Base-by-base conservation (phyloP, 2,797 vertebrate species). In the Chrysocyon brachyurus region DNA sequence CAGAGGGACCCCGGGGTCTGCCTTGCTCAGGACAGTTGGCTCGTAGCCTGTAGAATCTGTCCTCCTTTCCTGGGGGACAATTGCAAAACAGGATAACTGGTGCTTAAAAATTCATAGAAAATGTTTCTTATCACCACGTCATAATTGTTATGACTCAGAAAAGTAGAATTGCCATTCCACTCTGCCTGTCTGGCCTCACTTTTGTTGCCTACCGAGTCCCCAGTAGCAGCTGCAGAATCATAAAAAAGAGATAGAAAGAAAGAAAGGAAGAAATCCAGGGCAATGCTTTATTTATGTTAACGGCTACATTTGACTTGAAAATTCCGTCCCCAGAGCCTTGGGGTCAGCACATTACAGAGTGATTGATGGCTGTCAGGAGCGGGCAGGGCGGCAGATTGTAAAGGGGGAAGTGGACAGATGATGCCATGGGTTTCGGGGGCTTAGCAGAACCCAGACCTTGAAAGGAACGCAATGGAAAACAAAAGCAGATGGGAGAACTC, bases 231-330 rank as follows among this genome's bases (percentile, higher is more conserved):
- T 98, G 98, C 56, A 11, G 96, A 98, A 96, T 98, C 19, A 49
- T 98, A 73, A 90, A 91, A 84, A 75, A 28, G 54, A 66, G 66
- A 57, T 26, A 21, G 63, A 46, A 10, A 46, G 59, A 54, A 17
- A 46, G 22, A 36, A 10, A 93, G 70, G 68, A 33, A 90, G 72
- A 86, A 66, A 85, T 83, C 97, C 97, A 84, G 95, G 98, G 97
- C 54, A 3, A 49, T 98, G 98, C 98, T 98, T 98, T 98, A 98
- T 99, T 99, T 98, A 98, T 99, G 98, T 98, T 98, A 98, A 98
- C 97, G 97, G 98, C 98, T 98, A 97, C 98, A 98, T 99, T 98
- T 99, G 99, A 99, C 98, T 98, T 98, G 98, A 99, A 99, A 99
- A 99, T 98, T 96, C 97, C 64, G 97, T 99, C 98, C 99, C 98